These are phyloP conservation scores for Adineta ricciae DNA, from an alignment of 2,888 invertebrate genomes.

Conservation along the genomic window DNA sequence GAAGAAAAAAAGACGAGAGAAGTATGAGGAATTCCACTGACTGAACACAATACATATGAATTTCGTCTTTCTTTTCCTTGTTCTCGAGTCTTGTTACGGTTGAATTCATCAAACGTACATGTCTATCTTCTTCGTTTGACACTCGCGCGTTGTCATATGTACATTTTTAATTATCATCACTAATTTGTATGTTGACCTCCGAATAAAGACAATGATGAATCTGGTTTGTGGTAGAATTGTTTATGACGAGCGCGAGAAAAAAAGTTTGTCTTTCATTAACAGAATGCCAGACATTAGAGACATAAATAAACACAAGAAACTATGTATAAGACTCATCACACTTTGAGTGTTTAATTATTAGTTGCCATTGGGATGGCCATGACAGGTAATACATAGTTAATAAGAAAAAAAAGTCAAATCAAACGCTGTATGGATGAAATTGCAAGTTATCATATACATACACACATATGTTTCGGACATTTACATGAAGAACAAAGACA, in stretches of 20 bases:
- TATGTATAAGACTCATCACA: neutral
- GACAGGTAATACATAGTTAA: neutral
- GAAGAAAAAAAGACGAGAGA: neutral
- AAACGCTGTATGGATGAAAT: neutral
- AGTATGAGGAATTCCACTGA: neutral
- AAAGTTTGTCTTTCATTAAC: slow-evolving; percentile 5
- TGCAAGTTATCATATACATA: neutral
- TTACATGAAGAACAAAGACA: neutral
- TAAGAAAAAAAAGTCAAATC: neutral
- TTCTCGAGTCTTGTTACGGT: neutral
- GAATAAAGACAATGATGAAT: neutral
- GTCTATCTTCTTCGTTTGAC: neutral
- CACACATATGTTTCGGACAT: neutral
- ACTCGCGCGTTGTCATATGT: neutral
- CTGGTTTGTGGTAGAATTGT: slow-evolving; percentile 5
- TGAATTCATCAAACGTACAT: neutral
- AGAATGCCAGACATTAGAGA: neutral
- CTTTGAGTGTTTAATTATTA: slow-evolving; percentile 2
- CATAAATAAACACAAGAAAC: neutral
- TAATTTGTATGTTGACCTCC: neutral
- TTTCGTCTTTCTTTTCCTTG: neutral
- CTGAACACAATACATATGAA: neutral
- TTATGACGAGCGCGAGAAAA: neutral
- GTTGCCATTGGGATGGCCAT: neutral
- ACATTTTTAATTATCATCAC: neutral